Percentiles rank a stretch among this genome's conserved stretches.
Evolutionary conservation across 92 coral and sea anemone genomes (phyloP).

Genomic region (Metridium senile): DNA sequence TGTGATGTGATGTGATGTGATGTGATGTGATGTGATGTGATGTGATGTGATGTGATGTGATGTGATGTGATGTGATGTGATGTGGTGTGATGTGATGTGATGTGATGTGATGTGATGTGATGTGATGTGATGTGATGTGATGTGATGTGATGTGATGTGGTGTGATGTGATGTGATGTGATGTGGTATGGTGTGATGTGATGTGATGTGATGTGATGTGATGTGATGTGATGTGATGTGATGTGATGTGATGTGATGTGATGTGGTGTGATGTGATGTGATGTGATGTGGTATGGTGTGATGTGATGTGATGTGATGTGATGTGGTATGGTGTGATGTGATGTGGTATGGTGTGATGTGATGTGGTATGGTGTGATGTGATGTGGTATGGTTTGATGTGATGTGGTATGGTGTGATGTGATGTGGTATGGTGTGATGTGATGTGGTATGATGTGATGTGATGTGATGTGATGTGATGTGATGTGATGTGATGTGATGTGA

Average conservation of each 20-base stretch:
- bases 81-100: slow-evolving; percentile 13
- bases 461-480: no score
- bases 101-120: background rate
- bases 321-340: background rate
- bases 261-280: background rate
- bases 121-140: background rate
- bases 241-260: background rate
- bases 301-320: background rate
- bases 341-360: background rate
- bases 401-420: background rate
- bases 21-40: background rate
- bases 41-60: background rate
- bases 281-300: background rate
- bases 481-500: no score
- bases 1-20: background rate
- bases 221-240: background rate
- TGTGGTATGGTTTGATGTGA: background rate
- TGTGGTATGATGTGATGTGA: no score
- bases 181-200: background rate
- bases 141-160: background rate
- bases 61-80: background rate
- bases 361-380: background rate
- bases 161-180: background rate
- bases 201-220: background rate
- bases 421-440: background rate